These are phyloP conservation scores for Onychorhynchus coronatus DNA, from an alignment of 2,113 vertebrate species.

Conservation along the genomic window DNA sequence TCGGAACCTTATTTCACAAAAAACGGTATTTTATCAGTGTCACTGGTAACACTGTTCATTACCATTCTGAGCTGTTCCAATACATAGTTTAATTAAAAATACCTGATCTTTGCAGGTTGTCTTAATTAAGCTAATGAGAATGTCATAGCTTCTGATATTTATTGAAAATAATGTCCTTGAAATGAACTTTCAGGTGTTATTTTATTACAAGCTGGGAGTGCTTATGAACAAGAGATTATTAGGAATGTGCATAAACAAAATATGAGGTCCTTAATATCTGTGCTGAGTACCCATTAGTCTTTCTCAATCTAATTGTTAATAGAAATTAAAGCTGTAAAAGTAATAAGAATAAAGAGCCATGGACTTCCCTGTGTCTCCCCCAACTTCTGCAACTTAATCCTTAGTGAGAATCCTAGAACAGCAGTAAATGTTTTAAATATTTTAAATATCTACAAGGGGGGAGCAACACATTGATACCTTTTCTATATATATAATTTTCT, in stretches of 20 bases:
- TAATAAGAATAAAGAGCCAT: neutral
- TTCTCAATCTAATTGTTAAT: neutral
- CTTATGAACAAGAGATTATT: neutral
- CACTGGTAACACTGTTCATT: neutral
- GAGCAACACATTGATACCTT: neutral
- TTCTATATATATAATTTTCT: neutral
- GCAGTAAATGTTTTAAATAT: neutral
- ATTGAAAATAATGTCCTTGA: neutral
- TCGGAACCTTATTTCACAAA: neutral
- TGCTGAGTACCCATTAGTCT: neutral
- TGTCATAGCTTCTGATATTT: neutral
- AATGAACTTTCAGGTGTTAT: neutral
- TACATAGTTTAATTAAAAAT: neutral
- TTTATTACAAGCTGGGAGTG: neutral
- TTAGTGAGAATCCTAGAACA: neutral
- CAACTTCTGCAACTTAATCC: neutral
- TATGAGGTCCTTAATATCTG: neutral
- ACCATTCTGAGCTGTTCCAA: neutral
- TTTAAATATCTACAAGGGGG: neutral
- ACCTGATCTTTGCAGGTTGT: neutral
- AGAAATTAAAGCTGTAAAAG: neutral
- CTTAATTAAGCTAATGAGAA: constrained; percentile 3
- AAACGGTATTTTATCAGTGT: neutral
- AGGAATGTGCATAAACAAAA: neutral
- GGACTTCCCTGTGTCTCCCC: neutral